These are phyloP conservation scores for Callinectes sapidus DNA, from an alignment of 2,888 invertebrate genomes.

Conservation along the genomic window DNA sequence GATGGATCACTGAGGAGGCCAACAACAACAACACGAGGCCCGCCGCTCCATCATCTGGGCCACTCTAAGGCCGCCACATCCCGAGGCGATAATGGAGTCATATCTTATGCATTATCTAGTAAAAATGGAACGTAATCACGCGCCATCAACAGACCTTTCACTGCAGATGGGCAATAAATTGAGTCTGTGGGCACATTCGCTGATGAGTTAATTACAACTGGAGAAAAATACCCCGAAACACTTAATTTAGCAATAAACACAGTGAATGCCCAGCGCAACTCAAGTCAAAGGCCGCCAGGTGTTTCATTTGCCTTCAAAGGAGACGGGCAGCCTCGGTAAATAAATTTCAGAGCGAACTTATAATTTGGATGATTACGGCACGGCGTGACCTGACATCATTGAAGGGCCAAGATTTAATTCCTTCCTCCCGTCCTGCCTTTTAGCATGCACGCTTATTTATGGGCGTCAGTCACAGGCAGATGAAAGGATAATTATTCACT, in stretches of 20 bases:
- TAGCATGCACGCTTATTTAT: not conserved
- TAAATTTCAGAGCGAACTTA: slow-evolving; percentile 26
- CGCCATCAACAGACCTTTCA: slow-evolving; percentile 19
- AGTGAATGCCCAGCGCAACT: slow-evolving; percentile 5
- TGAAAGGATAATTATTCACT: not conserved
- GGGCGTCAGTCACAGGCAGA: slow-evolving; percentile 18
- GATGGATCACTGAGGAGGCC: not conserved
- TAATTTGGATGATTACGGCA: slow-evolving; percentile 39
- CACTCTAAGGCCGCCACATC: slow-evolving; percentile 32
- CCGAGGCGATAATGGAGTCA: slow-evolving; percentile 31
- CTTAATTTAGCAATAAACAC: slow-evolving; percentile 12
- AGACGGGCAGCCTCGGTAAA: slow-evolving; percentile 17
- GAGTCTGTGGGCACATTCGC: not conserved
- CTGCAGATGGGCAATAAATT: not conserved
- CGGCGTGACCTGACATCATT: slow-evolving; percentile 34
- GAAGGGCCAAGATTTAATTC: not conserved
- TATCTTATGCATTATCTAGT: slow-evolving; percentile 42
- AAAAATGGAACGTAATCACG: slow-evolving; percentile 28
- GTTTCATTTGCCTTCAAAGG: slow-evolving; percentile 40
- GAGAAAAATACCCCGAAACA: not conserved
- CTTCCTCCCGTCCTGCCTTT: not conserved
- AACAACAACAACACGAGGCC: not conserved
- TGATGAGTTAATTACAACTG: slow-evolving; percentile 41
- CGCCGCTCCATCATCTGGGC: not conserved
- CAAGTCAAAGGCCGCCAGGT: not conserved